Base-by-base conservation (phyloP, 92 coral and sea anemone species). In the Parazoanthus atlanticus region DNA sequence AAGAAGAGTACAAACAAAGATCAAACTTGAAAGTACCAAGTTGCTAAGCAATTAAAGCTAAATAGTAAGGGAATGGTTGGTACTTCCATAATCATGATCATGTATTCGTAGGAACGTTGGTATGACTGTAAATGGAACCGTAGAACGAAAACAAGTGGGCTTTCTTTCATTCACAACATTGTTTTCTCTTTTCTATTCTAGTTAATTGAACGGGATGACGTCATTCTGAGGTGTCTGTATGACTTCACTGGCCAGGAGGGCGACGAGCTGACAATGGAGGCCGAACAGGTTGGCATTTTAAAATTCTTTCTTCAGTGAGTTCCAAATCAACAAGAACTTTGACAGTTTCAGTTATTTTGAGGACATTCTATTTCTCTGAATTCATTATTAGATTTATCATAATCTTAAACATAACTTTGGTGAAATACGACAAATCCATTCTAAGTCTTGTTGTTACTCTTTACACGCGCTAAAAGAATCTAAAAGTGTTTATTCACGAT, bases 171-270 rank as follows among this genome's bases (percentile, higher is more conserved):
- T 78, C 25, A 21, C 8, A 28, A 79, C 33, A 1, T 47, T 49
- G 25, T 52, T 16, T 6, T 36, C 28, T 80, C 43, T 17, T 80
- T 16, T 56, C 46, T 15, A 21, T 32, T 54, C 26, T 84, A 97
- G 99, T 90, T 88, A 34, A 85, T 97, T 41, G 72, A 93, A 47
- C 87, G 86, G 17, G 91, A 91, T 54, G 98, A 94, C 43, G 93
- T 92, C 82, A 91, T 97, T 71, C 88, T 97, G 49, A 91, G 92
- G 46, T 97, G 99, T 85, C 80, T 97, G 80, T 97, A 91, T 89
- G 98, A 97, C 91, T 97, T 97, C 85, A 83, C 75, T 52, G 99
- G 97, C 12, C 97, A 97, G 80, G 99, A 97, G 65, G 89, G 91
- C 31, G 99, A 97, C 43, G 99, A 97, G 80, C 83, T 97, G 28